Conservation (phyloP, 2,888 invertebrate species). For the Latrodectus elegans region DNA sequence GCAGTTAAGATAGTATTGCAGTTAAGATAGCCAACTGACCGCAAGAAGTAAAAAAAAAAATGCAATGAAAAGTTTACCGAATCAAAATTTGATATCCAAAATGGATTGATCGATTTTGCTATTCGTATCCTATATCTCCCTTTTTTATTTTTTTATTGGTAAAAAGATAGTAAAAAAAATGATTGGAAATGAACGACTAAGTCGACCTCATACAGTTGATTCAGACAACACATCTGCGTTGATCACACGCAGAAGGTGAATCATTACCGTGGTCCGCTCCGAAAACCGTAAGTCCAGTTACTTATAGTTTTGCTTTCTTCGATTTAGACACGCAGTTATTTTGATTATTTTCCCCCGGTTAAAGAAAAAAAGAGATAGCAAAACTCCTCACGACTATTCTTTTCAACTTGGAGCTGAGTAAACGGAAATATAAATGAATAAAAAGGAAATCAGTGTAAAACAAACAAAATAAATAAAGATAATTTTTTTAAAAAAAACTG, state of each 20-base stretch:
- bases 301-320: conserved; percentile 37
- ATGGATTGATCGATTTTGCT: conserved; percentile 48
- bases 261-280: conserved; percentile 50
- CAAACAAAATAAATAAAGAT: not conserved
- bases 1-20: not conserved
- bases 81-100: conserved; percentile 41
- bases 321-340: conserved; percentile 53
- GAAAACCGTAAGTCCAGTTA: conserved; percentile 44
- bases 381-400: conserved; percentile 1
- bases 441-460: not conserved
- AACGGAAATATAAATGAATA: not conserved
- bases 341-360: conserved; percentile 32
- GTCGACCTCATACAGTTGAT: conserved; percentile 56
- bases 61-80: conserved; percentile 15
- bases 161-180: conserved; percentile 23
- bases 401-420: not conserved
- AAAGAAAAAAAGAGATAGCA: conserved; percentile 12
- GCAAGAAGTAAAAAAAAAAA: not conserved
- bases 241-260: conserved; percentile 60
- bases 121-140: conserved; percentile 14
- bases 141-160: conserved; percentile 34
- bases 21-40: conserved; percentile 15
- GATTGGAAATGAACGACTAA: conserved; percentile 55
- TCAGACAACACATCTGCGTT: conserved; percentile 49
- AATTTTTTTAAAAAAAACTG: not conserved